phyloP scores from a whole-genome alignment of 2,113 vertebrate genomes.

The Sakesphorus luctuosus region DNA sequence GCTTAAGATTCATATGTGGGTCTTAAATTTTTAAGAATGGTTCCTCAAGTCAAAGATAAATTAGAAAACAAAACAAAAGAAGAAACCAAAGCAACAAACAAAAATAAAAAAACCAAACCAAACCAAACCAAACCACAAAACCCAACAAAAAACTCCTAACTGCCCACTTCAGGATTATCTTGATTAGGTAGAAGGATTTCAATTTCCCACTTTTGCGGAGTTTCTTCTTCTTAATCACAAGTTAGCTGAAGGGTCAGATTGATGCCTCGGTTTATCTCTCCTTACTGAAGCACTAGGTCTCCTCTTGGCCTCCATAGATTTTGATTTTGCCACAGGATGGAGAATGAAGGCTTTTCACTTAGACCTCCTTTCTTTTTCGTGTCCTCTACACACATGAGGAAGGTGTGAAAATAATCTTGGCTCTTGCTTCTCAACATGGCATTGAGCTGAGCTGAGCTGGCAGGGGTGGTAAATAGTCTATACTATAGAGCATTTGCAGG shows the following conservation, averaged over 20 bases:
- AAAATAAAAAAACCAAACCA: no score
- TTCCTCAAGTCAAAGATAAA: neutral
- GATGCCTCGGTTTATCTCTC: neutral
- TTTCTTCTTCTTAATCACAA: neutral
- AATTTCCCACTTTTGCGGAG: neutral
- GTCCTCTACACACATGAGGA: constrained; percentile 1
- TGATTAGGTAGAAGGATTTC: neutral
- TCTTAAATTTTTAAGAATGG: neutral
- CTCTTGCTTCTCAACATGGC: neutral
- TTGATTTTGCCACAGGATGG: neutral
- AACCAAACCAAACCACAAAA: neutral
- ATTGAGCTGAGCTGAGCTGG: constrained; percentile 32
- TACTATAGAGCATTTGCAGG: constrained; percentile 1
- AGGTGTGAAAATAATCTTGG: constrained; percentile 43
- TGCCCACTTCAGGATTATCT: neutral
- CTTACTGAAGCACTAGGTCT: neutral
- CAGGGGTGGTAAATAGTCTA: constrained; percentile 22
- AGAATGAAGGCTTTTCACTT: neutral
- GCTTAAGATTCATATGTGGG: neutral
- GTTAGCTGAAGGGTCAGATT: neutral
- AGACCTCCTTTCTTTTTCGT: neutral
- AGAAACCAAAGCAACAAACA: no score
- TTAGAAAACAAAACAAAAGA: neutral
- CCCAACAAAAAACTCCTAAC: neutral
- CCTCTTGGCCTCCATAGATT: neutral